A percentile compares a stretch with the other conserved stretches of the same genome.
Evolutionary conservation across 1,140 invertebrate genomes (phyloP).

Genomic region (Galendromus occidentalis): DNA sequence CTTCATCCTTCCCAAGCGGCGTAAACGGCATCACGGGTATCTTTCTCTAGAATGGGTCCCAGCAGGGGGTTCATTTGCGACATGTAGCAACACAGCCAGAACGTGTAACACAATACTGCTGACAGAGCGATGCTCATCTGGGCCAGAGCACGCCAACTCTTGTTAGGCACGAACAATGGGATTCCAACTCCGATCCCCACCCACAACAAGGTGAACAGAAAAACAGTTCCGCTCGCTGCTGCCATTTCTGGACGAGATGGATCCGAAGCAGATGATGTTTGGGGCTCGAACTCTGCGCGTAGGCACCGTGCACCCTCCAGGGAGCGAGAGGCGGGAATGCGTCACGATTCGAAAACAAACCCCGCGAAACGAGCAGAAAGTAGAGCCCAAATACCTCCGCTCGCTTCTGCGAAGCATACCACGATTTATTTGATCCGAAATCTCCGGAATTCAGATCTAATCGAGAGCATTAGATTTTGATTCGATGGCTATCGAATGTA

Average conservation of each 20-base stretch:
- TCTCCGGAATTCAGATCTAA: too few species aligned
- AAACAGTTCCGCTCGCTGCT: constrained; percentile 45
- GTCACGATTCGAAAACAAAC: too few species aligned
- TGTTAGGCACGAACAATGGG: constrained; percentile 60
- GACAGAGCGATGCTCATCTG: background rate
- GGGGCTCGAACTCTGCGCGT: too few species aligned
- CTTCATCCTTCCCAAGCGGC: background rate
- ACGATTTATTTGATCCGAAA: too few species aligned
- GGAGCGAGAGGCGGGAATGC: too few species aligned
- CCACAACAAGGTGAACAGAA: constrained; percentile 62
- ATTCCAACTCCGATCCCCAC: constrained; percentile 56
- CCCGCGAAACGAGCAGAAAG: too few species aligned
- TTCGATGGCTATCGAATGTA: too few species aligned
- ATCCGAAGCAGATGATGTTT: too few species aligned
- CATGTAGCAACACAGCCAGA: constrained; percentile 78
- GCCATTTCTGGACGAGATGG: constrained; percentile 37
- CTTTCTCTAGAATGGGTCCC: constrained; percentile 37
- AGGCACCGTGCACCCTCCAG: too few species aligned
- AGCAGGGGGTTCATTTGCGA: constrained; percentile 85
- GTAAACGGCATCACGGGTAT: background rate
- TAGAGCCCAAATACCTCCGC: too few species aligned
- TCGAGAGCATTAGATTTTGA: too few species aligned
- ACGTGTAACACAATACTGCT: background rate
- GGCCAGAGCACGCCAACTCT: background rate
- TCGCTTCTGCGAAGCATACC: too few species aligned